These are phyloP conservation scores for Spodoptera picta DNA, from an alignment of 2,888 invertebrate genomes.

Conservation along the genomic window DNA sequence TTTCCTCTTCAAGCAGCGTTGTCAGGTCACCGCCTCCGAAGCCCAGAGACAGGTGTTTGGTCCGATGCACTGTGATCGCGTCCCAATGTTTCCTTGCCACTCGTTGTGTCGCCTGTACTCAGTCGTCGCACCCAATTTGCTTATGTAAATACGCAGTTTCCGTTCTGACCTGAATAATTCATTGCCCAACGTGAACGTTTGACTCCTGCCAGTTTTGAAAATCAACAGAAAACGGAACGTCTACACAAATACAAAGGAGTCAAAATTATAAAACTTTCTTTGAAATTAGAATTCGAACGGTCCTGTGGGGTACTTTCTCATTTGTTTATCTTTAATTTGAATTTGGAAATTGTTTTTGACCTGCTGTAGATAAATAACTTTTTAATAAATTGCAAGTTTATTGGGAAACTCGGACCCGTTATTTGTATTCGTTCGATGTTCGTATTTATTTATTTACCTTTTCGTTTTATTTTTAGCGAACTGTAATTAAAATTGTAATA, in stretches of 20 bases:
- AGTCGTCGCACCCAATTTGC: slow-evolving; percentile 85
- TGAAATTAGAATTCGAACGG: slow-evolving; percentile 55
- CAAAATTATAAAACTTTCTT: slow-evolving; percentile 74
- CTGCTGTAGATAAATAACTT: slow-evolving; percentile 47
- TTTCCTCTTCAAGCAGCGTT: background rate
- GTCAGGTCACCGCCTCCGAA: background rate
- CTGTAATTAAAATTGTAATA: slow-evolving; percentile 18
- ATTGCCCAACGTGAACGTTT: slow-evolving; percentile 80
- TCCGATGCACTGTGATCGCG: slow-evolving; percentile 57
- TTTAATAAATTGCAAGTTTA: slow-evolving; percentile 52
- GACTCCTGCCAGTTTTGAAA: slow-evolving; percentile 82
- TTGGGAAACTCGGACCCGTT: slow-evolving; percentile 25
- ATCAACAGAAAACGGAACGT: slow-evolving; percentile 80
- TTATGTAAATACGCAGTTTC: slow-evolving; percentile 88
- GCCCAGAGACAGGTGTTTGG: slow-evolving; percentile 30
- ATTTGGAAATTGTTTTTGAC: slow-evolving; percentile 59
- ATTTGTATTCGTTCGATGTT: slow-evolving; percentile 22
- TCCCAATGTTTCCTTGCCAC: slow-evolving; percentile 58
- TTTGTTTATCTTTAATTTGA: slow-evolving; percentile 62
- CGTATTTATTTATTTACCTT: slow-evolving; percentile 24
- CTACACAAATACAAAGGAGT: slow-evolving; percentile 74
- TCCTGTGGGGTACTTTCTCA: slow-evolving; percentile 49
- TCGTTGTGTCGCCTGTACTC: slow-evolving; percentile 61
- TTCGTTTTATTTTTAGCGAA: slow-evolving; percentile 25
- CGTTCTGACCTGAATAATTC: slow-evolving; percentile 86